These are phyloP conservation scores for Lineus longissimus DNA, from an alignment of 1,140 invertebrate species.

Conservation along the genomic window DNA sequence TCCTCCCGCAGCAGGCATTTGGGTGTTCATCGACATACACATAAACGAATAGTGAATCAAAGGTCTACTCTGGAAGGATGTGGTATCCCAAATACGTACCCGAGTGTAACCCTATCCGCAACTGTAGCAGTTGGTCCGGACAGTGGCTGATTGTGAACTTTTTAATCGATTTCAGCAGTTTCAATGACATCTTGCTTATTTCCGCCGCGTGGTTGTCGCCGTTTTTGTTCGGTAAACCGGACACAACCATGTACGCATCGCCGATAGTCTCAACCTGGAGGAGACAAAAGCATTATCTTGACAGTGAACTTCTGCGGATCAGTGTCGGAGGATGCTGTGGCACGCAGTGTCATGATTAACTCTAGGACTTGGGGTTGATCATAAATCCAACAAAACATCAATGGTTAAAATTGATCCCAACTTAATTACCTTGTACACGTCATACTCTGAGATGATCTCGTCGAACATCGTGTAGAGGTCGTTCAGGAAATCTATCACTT, in stretches of 20 bases:
- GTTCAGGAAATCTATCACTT: slow-evolving; percentile 58
- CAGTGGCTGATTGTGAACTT: slow-evolving; percentile 79
- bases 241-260: slow-evolving; percentile 48
- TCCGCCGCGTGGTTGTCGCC: slow-evolving; percentile 74
- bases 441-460: slow-evolving; percentile 40
- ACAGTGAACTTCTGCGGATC: too few species aligned
- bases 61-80: too few species aligned
- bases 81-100: too few species aligned
- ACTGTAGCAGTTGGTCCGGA: slow-evolving; percentile 74
- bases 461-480: slow-evolving; percentile 46
- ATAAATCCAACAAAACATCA: too few species aligned
- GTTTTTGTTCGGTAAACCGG: slow-evolving; percentile 28
- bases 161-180: slow-evolving; percentile 74
- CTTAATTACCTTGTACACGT: slow-evolving; percentile 45
- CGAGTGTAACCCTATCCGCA: slow-evolving; percentile 87
- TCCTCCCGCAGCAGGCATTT: too few species aligned
- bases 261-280: slow-evolving; percentile 28
- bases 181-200: slow-evolving; percentile 78
- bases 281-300: too few species aligned
- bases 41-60: too few species aligned
- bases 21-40: too few species aligned
- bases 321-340: too few species aligned
- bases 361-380: too few species aligned
- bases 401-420: too few species aligned
- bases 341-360: too few species aligned